Base-by-base conservation (phyloP, 2,113 vertebrate species). In the Forbesichthys agassizii region DNA sequence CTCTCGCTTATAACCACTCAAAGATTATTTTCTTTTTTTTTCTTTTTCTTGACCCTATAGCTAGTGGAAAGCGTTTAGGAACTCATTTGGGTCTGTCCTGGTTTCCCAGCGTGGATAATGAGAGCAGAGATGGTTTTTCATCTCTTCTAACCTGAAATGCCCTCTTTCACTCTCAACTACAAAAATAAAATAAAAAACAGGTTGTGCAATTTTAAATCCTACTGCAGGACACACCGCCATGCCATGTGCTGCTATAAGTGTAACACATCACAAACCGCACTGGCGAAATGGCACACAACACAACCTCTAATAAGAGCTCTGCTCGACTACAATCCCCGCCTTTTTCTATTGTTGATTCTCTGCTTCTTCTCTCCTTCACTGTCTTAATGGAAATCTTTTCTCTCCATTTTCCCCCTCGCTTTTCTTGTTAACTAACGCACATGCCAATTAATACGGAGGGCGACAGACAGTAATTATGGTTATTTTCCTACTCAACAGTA, bases 11-110 rank as follows among this genome's bases (percentile, higher is more conserved):
- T 62, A 78, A 67, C 61, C 56, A 48, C 59, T 75, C 49, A 61
- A 11, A 27, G 66, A 48, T 42, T 6, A 1, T 27, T 67, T 36
- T 80, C 48, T 11, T 52, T 64, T 76, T 71, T 16, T 16, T 16
- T 64, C 62, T 79, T 67, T 79, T 77, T 75, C 74, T 75, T 46
- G 68, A 62, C 53, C 27, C 13, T 55, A 27, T 27, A 74, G 75
- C 81, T 59, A 71, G 54, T 72, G 46, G 75, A 61, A 84, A 77
- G 69, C 62, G 62, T 78, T 72, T 60, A 56, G 33, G 78, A 77
- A 78, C 76, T 80, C 20, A 58, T 75, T 83, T 77, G 81, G 74
- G 74, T 78, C 58, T 13, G 4, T 68, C 57, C 62, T n/a, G 47
- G 71, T 79, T 53, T 75, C 57, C 60, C 33, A 64, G 48, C 72